Evolutionary conservation across 2,888 invertebrate species (phyloP).

Genomic region (Axea sp.): DNA sequence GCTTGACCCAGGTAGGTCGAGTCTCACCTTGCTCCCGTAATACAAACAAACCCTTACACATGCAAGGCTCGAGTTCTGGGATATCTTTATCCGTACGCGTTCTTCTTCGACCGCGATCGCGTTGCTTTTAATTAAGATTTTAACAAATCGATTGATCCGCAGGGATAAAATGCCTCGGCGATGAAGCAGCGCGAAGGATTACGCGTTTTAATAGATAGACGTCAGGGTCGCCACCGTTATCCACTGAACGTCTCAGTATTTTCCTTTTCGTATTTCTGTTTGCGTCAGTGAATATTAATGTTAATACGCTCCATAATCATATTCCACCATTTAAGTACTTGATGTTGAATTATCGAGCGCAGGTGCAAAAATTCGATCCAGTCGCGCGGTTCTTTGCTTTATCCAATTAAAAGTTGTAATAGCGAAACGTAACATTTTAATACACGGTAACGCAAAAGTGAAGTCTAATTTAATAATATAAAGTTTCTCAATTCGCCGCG

Average conservation of each 20-base stretch:
- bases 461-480: constrained; percentile 46
- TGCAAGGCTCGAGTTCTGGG: constrained; percentile 21
- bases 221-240: neutral
- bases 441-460: constrained; percentile 22
- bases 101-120: constrained; percentile 18
- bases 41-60: constrained; percentile 54
- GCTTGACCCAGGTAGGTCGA: constrained; percentile 55
- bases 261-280: neutral
- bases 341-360: constrained; percentile 13
- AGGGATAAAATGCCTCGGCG: constrained; percentile 4
- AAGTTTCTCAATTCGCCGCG: constrained; percentile 14
- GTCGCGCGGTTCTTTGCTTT: neutral
- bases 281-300: constrained; percentile 9
- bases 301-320: constrained; percentile 19
- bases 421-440: constrained; percentile 42
- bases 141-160: constrained; percentile 37
- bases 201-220: neutral
- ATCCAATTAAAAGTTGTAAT: constrained; percentile 50
- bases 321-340: neutral
- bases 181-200: constrained; percentile 1
- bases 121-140: constrained; percentile 34
- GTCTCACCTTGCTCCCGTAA: constrained; percentile 50
- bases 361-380: constrained; percentile 10
- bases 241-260: constrained; percentile 4
- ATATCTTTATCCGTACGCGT: constrained; percentile 33